Conservation (phyloP, 2,888 invertebrate genomes). For the Rhimphoctona megacephalus region DNA sequence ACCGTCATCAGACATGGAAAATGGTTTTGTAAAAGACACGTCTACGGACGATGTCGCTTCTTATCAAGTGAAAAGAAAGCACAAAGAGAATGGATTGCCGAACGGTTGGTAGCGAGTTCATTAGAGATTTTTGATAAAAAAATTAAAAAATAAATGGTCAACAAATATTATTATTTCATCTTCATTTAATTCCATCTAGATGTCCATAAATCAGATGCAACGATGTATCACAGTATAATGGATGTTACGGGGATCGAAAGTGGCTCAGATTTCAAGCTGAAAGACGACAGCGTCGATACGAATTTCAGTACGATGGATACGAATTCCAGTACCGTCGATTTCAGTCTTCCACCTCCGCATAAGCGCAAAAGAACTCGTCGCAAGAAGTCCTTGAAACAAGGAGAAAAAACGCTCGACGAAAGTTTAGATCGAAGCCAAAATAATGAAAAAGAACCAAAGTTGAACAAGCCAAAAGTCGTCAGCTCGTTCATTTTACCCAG, state of each 20-base stretch:
- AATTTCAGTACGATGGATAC: not conserved
- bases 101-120: constrained; percentile 18
- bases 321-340: constrained; percentile 17
- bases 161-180: too few species aligned
- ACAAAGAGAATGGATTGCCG: not conserved
- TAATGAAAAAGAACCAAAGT: not conserved
- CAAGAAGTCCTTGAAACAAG: constrained; percentile 67
- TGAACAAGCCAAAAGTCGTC: constrained; percentile 61
- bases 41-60: not conserved
- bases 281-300: constrained; percentile 11
- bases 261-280: constrained; percentile 25
- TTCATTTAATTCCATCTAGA: not conserved
- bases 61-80: not conserved
- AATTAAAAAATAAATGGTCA: not conserved
- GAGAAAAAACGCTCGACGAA: constrained; percentile 49
- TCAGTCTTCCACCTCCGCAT: not conserved
- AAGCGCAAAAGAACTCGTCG: constrained; percentile 67
- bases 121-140: not conserved
- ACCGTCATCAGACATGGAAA: not conserved
- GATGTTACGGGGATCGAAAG: constrained; percentile 59
- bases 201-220: constrained; percentile 53
- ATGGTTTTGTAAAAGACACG: not conserved
- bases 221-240: constrained; percentile 39
- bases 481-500: constrained; percentile 11
- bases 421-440: not conserved